Evolutionary conservation across 2,888 invertebrate genomes (phyloP), one percentile per base, ranked within the genome.

Genomic region (Physocephala rufipes): DNA sequence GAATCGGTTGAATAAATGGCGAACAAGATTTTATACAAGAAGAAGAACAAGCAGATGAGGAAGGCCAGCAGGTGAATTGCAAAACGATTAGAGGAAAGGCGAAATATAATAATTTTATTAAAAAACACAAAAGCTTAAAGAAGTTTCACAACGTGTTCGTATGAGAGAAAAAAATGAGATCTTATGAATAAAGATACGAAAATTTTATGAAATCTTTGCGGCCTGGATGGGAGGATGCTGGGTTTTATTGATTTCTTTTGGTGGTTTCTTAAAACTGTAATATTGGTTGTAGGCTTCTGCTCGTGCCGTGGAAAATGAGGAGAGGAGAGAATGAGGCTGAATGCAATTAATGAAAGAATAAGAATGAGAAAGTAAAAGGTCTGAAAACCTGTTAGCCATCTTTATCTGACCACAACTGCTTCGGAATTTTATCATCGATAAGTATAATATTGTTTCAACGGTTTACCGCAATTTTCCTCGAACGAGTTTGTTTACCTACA

Each of bases 141-240:
- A 58, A 58, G 67, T 67, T 58, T 24, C 9, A 36, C 15, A 58
- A 58, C 58, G 26, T 13, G 58, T 58, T 58, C 28, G 24, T 13
- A 58, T 7, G 36, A 36, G 5, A 36, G 36, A 36, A 36, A 36
- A 9, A 12, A 49, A 28, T 15, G 58, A 24, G 21, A 53, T 19
- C 53, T 53, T 19, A 53, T 30, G 24, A 45, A 16, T 67, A 16
- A 26, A n/a, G 45, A 36, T 7, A 36, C 55, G 67, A 58, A 67
- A 67, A 67, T 67, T 67, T 36, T 24, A 67, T 67, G 58, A 58
- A 43, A 55, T 58, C 19, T 58, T 67, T 55, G 43, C 21, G 28
- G 55, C 9, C 36, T n/a, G 36, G 36, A n/a, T n/a, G 45, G 45
- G 45, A 45, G 45, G 45, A 15, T 12, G 16, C 15, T 15, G 15